Evolutionary conservation across 2,113 vertebrate genomes (phyloP).

Genomic region (Etheostoma spectabile): DNA sequence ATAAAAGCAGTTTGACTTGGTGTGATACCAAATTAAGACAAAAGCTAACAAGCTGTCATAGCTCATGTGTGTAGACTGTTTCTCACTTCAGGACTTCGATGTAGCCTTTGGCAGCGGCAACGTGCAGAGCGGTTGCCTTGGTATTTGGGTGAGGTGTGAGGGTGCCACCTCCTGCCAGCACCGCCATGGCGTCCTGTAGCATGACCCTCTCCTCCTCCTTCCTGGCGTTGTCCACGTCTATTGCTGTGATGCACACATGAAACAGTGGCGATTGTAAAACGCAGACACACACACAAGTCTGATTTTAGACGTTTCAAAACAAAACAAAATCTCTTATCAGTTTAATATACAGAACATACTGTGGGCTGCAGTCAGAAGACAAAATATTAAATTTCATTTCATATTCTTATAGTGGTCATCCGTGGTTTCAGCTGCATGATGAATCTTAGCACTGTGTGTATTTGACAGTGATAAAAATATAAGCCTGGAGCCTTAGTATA

Average conservation of each 20-base stretch:
- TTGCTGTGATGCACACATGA: conserved; percentile 61
- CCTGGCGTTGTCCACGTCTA: conserved; percentile 84
- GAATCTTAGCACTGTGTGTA: neutral
- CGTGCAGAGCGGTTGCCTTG: conserved; percentile 85
- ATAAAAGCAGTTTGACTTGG: conserved; percentile 9
- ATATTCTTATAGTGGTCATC: neutral
- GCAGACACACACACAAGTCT: conserved; percentile 5
- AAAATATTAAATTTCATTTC: neutral
- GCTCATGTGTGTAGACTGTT: neutral
- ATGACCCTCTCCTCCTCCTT: conserved; percentile 85
- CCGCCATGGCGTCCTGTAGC: conserved; percentile 82
- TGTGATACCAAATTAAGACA: conserved; percentile 15
- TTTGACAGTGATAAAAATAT: neutral
- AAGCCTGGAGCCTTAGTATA: neutral
- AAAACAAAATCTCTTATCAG: neutral
- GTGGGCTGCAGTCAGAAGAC: neutral
- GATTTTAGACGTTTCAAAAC: neutral
- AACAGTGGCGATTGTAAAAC: neutral
- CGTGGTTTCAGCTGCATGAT: neutral
- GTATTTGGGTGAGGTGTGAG: conserved; percentile 85
- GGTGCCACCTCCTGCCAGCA: conserved; percentile 75
- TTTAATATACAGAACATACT: neutral
- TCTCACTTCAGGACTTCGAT: conserved; percentile 88
- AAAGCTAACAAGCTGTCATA: conserved; percentile 15
- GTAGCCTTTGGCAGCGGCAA: conserved; percentile 87